These are phyloP conservation scores for Parauchenoglanis ngamensis DNA, from an alignment of 2,797 vertebrate genomes.

Conservation along the genomic window DNA sequence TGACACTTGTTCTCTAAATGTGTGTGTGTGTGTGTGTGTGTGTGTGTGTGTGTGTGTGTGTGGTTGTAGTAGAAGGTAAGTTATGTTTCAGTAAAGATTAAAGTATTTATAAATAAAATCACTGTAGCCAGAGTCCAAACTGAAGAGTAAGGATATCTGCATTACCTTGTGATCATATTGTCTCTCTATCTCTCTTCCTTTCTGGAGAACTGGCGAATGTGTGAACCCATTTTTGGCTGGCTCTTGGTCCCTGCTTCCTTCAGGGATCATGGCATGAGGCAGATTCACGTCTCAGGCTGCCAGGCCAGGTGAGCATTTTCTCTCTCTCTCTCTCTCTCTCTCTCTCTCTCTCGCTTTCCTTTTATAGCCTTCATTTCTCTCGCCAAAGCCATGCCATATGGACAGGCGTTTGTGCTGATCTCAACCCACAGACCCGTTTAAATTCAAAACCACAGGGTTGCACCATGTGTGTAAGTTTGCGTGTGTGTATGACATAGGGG, in stretches of 20 bases:
- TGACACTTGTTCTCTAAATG: slow-evolving; percentile 17
- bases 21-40: slow-evolving; percentile 20
- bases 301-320: slow-evolving; percentile 40
- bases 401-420: slow-evolving; percentile 62
- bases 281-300: slow-evolving; percentile 48
- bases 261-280: slow-evolving; percentile 56
- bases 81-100: slow-evolving; percentile 61
- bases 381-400: slow-evolving; percentile 69
- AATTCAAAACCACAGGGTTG: slow-evolving; percentile 72
- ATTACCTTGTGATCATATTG: neutral
- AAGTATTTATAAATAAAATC: slow-evolving; percentile 68
- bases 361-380: slow-evolving; percentile 49
- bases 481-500: slow-evolving; percentile 54
- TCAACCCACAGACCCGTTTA: slow-evolving; percentile 70
- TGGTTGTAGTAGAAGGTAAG: slow-evolving; percentile 17
- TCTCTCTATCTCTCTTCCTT: neutral
- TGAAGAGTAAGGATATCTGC: slow-evolving; percentile 3
- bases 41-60: slow-evolving; percentile 44
- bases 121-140: neutral
- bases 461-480: slow-evolving; percentile 53
- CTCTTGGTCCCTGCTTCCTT: slow-evolving; percentile 63
- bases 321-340: slow-evolving; percentile 36
- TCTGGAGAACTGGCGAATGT: slow-evolving; percentile 65
- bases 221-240: slow-evolving; percentile 75
- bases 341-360: slow-evolving; percentile 37